Conservation (phyloP, 2,888 invertebrate species). For the Stenurella melanura region DNA sequence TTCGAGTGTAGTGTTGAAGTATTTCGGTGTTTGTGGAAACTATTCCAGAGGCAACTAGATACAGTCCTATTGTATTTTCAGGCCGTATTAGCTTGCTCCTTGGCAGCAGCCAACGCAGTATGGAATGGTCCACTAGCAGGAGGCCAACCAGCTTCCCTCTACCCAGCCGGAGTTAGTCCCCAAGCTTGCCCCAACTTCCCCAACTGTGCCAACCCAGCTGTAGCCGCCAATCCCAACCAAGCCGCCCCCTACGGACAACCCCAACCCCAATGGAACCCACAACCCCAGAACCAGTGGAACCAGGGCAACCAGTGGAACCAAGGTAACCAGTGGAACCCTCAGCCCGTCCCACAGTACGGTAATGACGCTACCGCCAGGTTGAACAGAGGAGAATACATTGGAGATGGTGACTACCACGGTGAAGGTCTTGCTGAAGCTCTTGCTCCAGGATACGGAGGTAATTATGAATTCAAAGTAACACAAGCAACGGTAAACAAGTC, state of each 20-base stretch:
- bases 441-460: constrained; percentile 62
- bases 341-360: constrained; percentile 62
- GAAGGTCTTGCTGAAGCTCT: constrained; percentile 72
- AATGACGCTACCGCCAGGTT: constrained; percentile 64
- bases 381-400: constrained; percentile 69
- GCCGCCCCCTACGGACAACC: constrained; percentile 55
- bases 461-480: no score
- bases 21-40: no score
- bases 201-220: constrained; percentile 70
- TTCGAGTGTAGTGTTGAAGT: no score
- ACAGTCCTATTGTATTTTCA: constrained; percentile 52
- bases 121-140: constrained; percentile 72
- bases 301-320: constrained; percentile 49
- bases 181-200: constrained; percentile 73
- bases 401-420: constrained; percentile 72
- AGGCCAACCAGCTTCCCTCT: constrained; percentile 69
- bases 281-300: constrained; percentile 54
- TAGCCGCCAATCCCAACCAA: constrained; percentile 68
- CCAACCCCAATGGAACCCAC: constrained; percentile 46
- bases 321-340: constrained; percentile 53
- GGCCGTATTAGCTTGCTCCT: constrained; percentile 69
- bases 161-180: constrained; percentile 72
- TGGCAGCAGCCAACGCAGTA: constrained; percentile 67
- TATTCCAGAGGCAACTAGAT: no score
- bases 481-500: no score